These are phyloP conservation scores for Neoarius graeffei DNA, from an alignment of 2,113 vertebrate genomes.

Conservation along the genomic window DNA sequence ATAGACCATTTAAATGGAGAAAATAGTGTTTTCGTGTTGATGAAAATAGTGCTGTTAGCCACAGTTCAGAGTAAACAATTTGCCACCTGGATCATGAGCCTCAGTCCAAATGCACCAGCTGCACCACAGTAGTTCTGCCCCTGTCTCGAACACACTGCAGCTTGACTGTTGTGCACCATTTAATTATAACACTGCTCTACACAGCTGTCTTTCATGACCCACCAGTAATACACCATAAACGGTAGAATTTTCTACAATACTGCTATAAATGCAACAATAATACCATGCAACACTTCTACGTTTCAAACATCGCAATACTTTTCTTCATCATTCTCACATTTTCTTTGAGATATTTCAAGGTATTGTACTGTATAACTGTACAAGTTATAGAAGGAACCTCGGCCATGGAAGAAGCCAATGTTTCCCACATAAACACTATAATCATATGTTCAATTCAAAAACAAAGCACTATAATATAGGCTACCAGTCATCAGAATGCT, in stretches of 20 bases:
- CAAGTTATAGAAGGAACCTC: neutral
- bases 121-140: neutral
- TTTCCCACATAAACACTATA: neutral
- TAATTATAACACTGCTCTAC: neutral
- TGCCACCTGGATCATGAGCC: neutral
- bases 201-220: neutral
- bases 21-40: neutral
- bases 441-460: neutral
- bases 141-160: neutral
- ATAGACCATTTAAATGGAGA: neutral
- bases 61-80: neutral
- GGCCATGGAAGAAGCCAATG: neutral
- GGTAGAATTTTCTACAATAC: neutral
- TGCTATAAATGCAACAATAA: neutral
- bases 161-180: neutral
- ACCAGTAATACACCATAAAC: neutral
- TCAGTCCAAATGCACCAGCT: neutral
- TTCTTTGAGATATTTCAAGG: neutral
- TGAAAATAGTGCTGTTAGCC: neutral
- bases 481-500: neutral
- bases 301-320: neutral
- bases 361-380: neutral
- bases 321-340: neutral
- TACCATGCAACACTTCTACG: neutral
- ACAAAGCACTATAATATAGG: neutral